Conservation (phyloP, 2,888 invertebrate genomes). For the Eristalinus aeneus region DNA sequence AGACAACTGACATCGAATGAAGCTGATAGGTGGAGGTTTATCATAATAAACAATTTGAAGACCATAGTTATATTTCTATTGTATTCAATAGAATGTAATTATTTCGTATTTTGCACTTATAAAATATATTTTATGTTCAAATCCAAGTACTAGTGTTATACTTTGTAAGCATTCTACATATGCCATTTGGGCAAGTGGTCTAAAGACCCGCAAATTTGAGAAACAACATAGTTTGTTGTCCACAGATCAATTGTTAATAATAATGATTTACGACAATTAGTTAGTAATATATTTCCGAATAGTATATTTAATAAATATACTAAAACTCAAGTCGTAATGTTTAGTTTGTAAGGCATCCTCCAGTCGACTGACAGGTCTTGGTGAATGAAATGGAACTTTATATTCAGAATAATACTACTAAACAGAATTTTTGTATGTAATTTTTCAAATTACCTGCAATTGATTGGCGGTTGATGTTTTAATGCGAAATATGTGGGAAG, state of each 20-base stretch:
- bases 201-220: not conserved
- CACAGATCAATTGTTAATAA: not conserved
- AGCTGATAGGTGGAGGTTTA: constrained; percentile 33
- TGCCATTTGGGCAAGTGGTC: constrained; percentile 14
- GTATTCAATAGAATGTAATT: not conserved
- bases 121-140: not conserved
- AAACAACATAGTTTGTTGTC: not conserved
- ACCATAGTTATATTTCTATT: constrained; percentile 8
- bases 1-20: constrained; percentile 63
- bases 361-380: constrained; percentile 37
- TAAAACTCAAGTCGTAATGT: constrained; percentile 6
- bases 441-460: constrained; percentile 51
- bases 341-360: constrained; percentile 35
- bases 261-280: not conserved
- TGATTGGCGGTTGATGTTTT: constrained; percentile 30
- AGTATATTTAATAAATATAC: not conserved
- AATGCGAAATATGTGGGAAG: constrained; percentile 20
- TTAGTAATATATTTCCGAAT: too few relatives aligned
- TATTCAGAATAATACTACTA: not conserved
- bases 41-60: constrained; percentile 17
- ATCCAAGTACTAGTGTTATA: not conserved
- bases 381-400: constrained; percentile 19
- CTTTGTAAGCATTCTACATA: not conserved
- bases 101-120: not conserved
- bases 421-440: not conserved